A percentile compares a stretch with the other conserved stretches of the same genome.
Conservation (phyloP, 92 coral and sea anemone species). For the Desmophyllum pertusum region DNA sequence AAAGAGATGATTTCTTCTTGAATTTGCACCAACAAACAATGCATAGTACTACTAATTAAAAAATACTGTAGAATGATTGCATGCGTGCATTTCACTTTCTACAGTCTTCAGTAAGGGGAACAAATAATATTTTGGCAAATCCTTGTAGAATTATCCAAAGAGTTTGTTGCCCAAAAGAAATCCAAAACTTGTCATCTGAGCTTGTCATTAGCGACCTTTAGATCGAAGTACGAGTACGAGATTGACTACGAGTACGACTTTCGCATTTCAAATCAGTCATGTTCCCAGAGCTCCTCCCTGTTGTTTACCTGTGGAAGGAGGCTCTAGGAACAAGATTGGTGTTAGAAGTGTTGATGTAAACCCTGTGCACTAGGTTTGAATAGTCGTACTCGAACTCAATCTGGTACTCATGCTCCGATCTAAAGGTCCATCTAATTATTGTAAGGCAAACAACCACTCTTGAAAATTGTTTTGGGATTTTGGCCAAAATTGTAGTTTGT, state of each 20-base stretch:
- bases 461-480: background rate
- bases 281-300: no score
- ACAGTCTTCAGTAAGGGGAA: background rate
- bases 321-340: background rate
- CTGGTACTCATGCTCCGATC: no score
- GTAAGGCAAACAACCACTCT: background rate
- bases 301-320: no score
- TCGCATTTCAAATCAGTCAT: no score
- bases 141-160: background rate
- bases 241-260: no score
- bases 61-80: background rate
- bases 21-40: background rate
- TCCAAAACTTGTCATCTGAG: background rate
- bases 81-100: background rate
- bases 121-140: background rate
- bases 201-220: no score
- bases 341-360: background rate
- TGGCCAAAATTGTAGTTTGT: background rate
- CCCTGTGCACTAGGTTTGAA: no score
- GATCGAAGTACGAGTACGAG: no score
- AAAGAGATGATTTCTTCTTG: no score
- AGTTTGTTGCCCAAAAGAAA: background rate
- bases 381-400: no score
- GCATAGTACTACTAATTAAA: no score
- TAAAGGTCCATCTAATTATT: no score